phyloP scores from a whole-genome alignment of 2,888 invertebrate species.

The Aporophyla nigra region DNA sequence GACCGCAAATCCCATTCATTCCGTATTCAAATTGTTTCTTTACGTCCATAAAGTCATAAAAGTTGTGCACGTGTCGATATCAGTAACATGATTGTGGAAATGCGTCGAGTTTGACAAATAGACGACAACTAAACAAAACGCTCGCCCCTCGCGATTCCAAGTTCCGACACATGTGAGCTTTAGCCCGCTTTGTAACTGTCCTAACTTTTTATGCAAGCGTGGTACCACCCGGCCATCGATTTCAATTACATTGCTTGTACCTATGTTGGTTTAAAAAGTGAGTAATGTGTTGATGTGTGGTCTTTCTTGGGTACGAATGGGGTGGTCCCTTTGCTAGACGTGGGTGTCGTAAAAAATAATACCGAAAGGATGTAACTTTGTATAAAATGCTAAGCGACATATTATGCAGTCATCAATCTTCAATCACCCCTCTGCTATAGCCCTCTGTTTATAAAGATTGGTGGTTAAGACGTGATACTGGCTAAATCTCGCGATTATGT shows the following conservation, averaged over 20 bases:
- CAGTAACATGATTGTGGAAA: constrained; percentile 48
- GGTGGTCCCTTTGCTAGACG: constrained; percentile 32
- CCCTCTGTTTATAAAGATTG: neutral
- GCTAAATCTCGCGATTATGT: neutral
- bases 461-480: constrained; percentile 5
- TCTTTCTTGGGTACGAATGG: constrained; percentile 26
- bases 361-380: constrained; percentile 16
- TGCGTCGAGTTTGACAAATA: constrained; percentile 61
- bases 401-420: constrained; percentile 16
- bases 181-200: constrained; percentile 69
- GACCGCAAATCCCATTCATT: constrained; percentile 9
- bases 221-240: constrained; percentile 46
- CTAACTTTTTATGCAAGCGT: constrained; percentile 69
- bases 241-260: constrained; percentile 54
- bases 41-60: constrained; percentile 32
- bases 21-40: constrained; percentile 34
- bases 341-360: constrained; percentile 23
- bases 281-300: constrained; percentile 54
- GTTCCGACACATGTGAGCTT: constrained; percentile 68
- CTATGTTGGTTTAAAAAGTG: constrained; percentile 33
- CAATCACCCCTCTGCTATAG: constrained; percentile 9
- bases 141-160: constrained; percentile 44
- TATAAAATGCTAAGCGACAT: constrained; percentile 18
- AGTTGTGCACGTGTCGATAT: constrained; percentile 52
- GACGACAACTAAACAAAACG: constrained; percentile 66